Percentiles rank a stretch among this genome's conserved stretches.
Conservation (phyloP, 1,140 invertebrate genomes). For the Drusus annulatus region DNA sequence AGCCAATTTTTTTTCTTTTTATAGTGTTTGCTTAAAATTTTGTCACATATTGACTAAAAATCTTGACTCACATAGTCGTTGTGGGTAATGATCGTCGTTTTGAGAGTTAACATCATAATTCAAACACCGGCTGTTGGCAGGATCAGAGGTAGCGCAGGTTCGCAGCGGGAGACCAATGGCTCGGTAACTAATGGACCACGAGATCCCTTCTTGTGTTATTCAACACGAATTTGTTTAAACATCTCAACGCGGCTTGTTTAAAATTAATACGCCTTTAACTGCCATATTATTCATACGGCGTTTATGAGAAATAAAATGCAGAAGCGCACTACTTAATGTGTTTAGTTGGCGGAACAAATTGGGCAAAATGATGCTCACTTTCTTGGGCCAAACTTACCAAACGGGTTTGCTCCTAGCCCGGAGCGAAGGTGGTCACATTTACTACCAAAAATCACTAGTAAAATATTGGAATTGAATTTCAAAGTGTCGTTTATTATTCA, state of each 20-base stretch:
- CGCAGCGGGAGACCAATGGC: slow-evolving; percentile 16
- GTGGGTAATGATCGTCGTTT: neutral
- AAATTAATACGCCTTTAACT: slow-evolving; percentile 27
- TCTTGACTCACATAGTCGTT: too few species aligned
- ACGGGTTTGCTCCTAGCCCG: neutral
- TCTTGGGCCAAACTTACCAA: neutral
- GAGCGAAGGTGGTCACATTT: too few species aligned
- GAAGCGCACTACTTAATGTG: slow-evolving; percentile 8
- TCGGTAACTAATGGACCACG: slow-evolving; percentile 17
- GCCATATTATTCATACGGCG: slow-evolving; percentile 16
- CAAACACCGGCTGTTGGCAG: neutral
- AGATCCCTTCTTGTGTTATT: slow-evolving; percentile 20
- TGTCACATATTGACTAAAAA: too few species aligned
- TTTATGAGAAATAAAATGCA: slow-evolving; percentile 19
- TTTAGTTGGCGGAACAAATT: neutral
- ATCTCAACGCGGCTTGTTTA: slow-evolving; percentile 16
- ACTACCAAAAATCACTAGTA: neutral
- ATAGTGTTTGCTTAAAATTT: too few species aligned
- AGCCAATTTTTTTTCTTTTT: too few species aligned
- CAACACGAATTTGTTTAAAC: slow-evolving; percentile 24
- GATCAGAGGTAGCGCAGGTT: slow-evolving; percentile 7
- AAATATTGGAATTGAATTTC: neutral
- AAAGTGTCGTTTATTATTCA: neutral
- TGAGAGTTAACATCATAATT: slow-evolving; percentile 7
- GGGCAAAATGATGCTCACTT: neutral